Evolutionary conservation across 1,140 invertebrate species (phyloP).

Genomic region (Atta colombica): DNA sequence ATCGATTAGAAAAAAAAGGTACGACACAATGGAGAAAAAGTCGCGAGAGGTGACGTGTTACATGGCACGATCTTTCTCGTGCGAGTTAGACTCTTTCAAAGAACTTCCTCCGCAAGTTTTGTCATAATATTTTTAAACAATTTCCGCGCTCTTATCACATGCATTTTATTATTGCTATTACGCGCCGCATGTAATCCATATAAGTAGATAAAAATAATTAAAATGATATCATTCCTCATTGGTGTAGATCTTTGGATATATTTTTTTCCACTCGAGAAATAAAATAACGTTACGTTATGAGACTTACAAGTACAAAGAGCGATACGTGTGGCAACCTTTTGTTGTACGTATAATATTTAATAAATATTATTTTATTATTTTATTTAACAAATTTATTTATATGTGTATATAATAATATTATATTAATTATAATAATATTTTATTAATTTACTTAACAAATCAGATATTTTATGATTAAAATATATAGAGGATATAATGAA

Average conservation of each 20-base stretch:
- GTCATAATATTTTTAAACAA: conserved; percentile 43
- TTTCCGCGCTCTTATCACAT: neutral
- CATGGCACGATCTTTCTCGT: conserved; percentile 16
- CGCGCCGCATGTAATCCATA: neutral
- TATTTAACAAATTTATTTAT: no score
- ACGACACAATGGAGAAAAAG: conserved; percentile 18
- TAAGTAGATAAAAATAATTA: neutral
- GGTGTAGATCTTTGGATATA: neutral
- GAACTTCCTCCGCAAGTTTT: conserved; percentile 2
- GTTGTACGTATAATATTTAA: neutral
- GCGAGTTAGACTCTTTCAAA: neutral
- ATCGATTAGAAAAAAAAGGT: conserved; percentile 61
- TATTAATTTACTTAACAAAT: neutral
- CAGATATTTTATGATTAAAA: neutral
- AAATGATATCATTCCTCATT: neutral
- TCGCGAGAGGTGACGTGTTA: conserved; percentile 49
- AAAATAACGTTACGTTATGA: neutral
- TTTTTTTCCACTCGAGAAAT: neutral
- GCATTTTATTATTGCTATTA: conserved; percentile 9
- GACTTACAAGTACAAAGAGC: neutral
- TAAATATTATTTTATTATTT: no score
- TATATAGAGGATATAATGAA: neutral
- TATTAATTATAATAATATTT: neutral
- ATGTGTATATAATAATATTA: no score
- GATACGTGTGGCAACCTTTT: neutral